Evolutionary conservation across 2,888 invertebrate genomes (phyloP).

Genomic region (Calliopum simillimum): DNA sequence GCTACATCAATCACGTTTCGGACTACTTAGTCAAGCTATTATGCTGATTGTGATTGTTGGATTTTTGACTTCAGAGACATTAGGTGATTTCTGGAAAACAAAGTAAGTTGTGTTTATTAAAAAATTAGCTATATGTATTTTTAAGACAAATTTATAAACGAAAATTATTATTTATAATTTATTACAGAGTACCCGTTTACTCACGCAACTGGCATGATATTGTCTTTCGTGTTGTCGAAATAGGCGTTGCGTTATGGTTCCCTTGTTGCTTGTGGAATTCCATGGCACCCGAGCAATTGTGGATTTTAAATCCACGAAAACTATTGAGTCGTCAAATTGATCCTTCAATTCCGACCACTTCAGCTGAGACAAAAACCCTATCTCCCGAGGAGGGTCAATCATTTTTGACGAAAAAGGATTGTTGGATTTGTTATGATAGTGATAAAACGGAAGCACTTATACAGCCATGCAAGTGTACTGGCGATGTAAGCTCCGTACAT

Average conservation of each 20-base stretch:
- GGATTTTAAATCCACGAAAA: constrained; percentile 92
- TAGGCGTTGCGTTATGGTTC: constrained; percentile 94
- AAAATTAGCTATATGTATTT: neutral
- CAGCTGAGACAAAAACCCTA: constrained; percentile 63
- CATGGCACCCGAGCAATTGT: constrained; percentile 91
- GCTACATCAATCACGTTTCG: constrained; percentile 89
- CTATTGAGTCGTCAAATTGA: constrained; percentile 79
- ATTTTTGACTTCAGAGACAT: constrained; percentile 90
- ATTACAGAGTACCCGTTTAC: constrained; percentile 81
- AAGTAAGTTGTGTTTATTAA: constrained; percentile 73
- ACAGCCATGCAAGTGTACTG: constrained; percentile 89
- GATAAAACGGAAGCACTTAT: constrained; percentile 86
- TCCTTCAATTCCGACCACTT: constrained; percentile 68
- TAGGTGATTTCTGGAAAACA: constrained; percentile 93
- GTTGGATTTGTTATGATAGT: constrained; percentile 94
- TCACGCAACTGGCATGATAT: constrained; percentile 94
- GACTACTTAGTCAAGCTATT: constrained; percentile 88
- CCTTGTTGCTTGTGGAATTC: constrained; percentile 97
- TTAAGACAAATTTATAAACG: neutral
- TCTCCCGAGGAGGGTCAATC: constrained; percentile 70
- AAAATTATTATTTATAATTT: neutral
- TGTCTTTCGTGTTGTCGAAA: constrained; percentile 90
- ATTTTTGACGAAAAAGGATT: constrained; percentile 76
- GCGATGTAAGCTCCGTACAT: constrained; percentile 92
- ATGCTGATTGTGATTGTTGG: constrained; percentile 91